Evolutionary conservation across 2,888 invertebrate genomes (phyloP).

Genomic region (Orchesellides sinensis): DNA sequence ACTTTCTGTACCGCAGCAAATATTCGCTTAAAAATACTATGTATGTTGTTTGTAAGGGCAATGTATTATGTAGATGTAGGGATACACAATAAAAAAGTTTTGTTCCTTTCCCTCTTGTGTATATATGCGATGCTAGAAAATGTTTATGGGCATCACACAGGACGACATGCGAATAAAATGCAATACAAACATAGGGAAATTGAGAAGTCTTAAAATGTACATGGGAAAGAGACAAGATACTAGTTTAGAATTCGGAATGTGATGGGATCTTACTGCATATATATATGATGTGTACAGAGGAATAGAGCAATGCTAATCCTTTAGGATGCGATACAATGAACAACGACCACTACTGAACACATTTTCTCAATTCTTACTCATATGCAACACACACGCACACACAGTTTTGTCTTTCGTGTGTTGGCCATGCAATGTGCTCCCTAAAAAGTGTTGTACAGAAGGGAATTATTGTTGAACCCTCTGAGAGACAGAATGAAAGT

Average conservation of each 20-base stretch:
- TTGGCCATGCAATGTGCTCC: too few relatives aligned
- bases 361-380: too few relatives aligned
- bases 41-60: neutral
- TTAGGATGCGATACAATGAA: too few relatives aligned
- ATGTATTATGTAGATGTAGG: neutral
- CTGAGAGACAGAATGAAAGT: too few relatives aligned
- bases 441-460: too few relatives aligned
- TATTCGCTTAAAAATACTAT: slow-evolving; percentile 10
- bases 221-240: slow-evolving; percentile 30
- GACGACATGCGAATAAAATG: slow-evolving; percentile 47
- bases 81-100: slow-evolving; percentile 13
- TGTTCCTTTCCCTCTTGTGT: slow-evolving; percentile 8
- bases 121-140: too few relatives aligned
- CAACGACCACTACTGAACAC: too few relatives aligned
- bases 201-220: slow-evolving; percentile 6
- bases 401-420: too few relatives aligned
- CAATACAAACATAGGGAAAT: slow-evolving; percentile 30
- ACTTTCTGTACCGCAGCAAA: slow-evolving; percentile 46
- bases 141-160: too few relatives aligned
- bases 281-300: neutral
- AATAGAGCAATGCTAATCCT: too few relatives aligned
- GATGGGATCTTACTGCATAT: slow-evolving; percentile 29
- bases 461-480: too few relatives aligned
- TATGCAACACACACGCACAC: too few relatives aligned
- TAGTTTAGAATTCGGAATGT: slow-evolving; percentile 46